These are phyloP conservation scores for Aspidoscelis tigris DNA, from an alignment of 2,113 vertebrate species.

Conservation along the genomic window DNA sequence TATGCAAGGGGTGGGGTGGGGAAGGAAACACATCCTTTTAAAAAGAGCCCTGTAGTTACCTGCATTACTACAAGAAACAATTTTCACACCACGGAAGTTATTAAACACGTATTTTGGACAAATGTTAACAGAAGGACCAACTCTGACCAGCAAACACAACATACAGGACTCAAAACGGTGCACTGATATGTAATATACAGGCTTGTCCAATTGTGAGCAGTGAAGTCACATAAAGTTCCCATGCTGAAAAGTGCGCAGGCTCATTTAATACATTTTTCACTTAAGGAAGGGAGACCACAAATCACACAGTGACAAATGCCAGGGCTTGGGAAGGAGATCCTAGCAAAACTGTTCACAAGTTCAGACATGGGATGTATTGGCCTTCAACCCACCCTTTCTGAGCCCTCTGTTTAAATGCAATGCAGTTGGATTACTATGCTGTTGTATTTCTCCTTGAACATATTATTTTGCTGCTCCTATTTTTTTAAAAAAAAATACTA, in stretches of 20 bases:
- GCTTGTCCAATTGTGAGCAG: not conserved
- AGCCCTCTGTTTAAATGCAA: too few relatives aligned
- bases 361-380: not conserved
- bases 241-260: constrained; percentile 14
- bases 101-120: constrained; percentile 23
- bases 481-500: not conserved
- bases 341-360: not conserved
- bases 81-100: constrained; percentile 32
- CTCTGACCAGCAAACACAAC: constrained; percentile 7
- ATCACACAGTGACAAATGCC: not conserved
- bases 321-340: not conserved
- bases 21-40: constrained; percentile 12
- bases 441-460: not conserved
- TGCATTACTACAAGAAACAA: constrained; percentile 15
- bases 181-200: constrained; percentile 23
- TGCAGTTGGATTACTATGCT: not conserved
- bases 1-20: not conserved
- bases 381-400: not conserved
- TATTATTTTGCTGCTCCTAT: not conserved
- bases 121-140: constrained; percentile 1
- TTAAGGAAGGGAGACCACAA: not conserved
- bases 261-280: not conserved
- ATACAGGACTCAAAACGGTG: constrained; percentile 15
- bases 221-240: constrained; percentile 15
- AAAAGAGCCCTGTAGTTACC: constrained; percentile 10